These are phyloP conservation scores for Vidua chalybeata DNA, from an alignment of 2,113 vertebrate species.

Conservation along the genomic window DNA sequence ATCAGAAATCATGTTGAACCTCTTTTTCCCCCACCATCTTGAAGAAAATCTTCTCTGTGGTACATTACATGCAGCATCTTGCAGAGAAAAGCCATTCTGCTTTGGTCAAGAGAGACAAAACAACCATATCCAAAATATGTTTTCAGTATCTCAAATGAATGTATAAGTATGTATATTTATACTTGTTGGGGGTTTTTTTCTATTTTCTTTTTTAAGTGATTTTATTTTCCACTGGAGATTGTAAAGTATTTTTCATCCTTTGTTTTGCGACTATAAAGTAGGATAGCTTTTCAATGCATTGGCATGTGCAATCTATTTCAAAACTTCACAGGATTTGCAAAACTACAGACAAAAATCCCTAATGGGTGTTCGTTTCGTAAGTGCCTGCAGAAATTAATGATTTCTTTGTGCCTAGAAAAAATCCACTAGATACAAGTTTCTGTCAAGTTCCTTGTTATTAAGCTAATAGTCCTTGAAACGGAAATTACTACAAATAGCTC, in stretches of 20 bases:
- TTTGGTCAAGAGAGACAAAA: not conserved
- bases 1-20: not conserved
- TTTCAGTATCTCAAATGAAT: not conserved
- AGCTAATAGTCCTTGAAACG: not conserved
- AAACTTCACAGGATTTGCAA: slow-evolving; percentile 26
- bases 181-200: not conserved
- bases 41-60: not conserved
- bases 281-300: not conserved
- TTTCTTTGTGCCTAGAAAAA: not conserved
- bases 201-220: not conserved
- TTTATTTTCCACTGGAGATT: not conserved
- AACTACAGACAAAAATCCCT: slow-evolving; percentile 5
- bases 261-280: not conserved
- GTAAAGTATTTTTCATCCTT: slow-evolving; percentile 3
- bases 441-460: not conserved
- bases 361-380: not conserved
- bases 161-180: not conserved
- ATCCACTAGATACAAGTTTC: not conserved
- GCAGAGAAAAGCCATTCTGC: not conserved
- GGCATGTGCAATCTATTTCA: not conserved
- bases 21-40: not conserved
- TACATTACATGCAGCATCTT: not conserved
- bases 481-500: not conserved
- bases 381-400: slow-evolving; percentile 6
- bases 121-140: not conserved